A percentile compares a stretch with the other conserved stretches of the same genome.
Conservation (phyloP, 2,797 vertebrate genomes). For the Lagodon rhomboides region DNA sequence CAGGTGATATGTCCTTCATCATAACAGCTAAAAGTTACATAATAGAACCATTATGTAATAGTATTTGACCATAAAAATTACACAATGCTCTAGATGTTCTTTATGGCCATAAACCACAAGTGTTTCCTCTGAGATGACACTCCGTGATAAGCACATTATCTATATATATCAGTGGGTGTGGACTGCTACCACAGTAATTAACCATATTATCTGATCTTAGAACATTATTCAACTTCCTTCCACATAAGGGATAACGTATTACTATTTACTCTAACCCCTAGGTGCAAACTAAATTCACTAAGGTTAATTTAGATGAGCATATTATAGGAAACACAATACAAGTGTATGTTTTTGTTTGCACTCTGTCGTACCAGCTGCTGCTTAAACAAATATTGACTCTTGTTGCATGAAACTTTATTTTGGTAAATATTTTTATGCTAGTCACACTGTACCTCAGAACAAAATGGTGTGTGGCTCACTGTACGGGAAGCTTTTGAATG, state of each 20-base stretch:
- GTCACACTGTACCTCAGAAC: background rate
- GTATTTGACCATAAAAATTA: slow-evolving; percentile 23
- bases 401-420: background rate
- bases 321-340: slow-evolving; percentile 1
- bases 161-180: slow-evolving; percentile 35
- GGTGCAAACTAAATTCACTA: background rate
- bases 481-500: background rate
- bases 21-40: background rate
- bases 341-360: background rate
- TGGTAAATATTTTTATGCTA: background rate
- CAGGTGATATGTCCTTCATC: background rate
- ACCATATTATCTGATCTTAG: slow-evolving; percentile 21
- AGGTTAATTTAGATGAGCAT: background rate
- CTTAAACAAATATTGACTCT: slow-evolving; percentile 4
- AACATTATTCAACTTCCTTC: background rate
- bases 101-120: slow-evolving; percentile 19
- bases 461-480: background rate
- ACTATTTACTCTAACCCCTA: background rate
- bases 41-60: background rate
- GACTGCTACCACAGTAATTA: slow-evolving; percentile 24
- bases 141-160: background rate
- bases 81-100: slow-evolving; percentile 18
- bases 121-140: slow-evolving; percentile 3
- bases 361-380: background rate
- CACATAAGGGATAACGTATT: background rate